Conservation (phyloP, 2,888 invertebrate species). For the Syritta pipiens region DNA sequence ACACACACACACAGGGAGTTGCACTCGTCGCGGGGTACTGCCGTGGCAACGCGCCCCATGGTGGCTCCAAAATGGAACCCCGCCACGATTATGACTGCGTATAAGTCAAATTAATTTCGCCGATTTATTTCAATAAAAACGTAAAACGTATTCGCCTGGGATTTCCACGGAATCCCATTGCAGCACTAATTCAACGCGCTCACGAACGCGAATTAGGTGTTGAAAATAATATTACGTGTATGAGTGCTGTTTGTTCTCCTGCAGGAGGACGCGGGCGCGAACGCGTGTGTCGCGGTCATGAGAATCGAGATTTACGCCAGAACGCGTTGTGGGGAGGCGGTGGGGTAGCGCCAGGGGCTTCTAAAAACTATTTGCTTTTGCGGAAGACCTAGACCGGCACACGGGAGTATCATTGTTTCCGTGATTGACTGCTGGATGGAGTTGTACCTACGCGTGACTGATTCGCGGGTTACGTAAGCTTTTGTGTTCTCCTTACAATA, state of each 20-base stretch:
- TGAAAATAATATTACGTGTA: slow-evolving; percentile 66
- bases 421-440: slow-evolving; percentile 14
- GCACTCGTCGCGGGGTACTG: slow-evolving; percentile 64
- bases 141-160: slow-evolving; percentile 59
- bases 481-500: not conserved
- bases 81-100: slow-evolving; percentile 71
- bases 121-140: slow-evolving; percentile 71
- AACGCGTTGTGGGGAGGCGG: too few species aligned
- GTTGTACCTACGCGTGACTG: slow-evolving; percentile 14
- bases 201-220: slow-evolving; percentile 67
- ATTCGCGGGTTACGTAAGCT: not conserved
- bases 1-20: slow-evolving; percentile 19
- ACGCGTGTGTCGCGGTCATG: slow-evolving; percentile 22
- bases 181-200: slow-evolving; percentile 73
- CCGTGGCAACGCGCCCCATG: slow-evolving; percentile 67
- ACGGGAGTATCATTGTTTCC: slow-evolving; percentile 18
- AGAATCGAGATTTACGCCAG: slow-evolving; percentile 12
- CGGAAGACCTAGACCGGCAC: too few species aligned
- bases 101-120: slow-evolving; percentile 72
- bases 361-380: too few species aligned
- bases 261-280: not conserved
- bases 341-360: too few species aligned
- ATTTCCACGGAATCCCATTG: slow-evolving; percentile 60
- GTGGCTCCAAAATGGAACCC: slow-evolving; percentile 70
- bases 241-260: slow-evolving; percentile 53